Evolutionary conservation across 2,888 invertebrate species (phyloP).

Genomic region (Ditula angustiorana): DNA sequence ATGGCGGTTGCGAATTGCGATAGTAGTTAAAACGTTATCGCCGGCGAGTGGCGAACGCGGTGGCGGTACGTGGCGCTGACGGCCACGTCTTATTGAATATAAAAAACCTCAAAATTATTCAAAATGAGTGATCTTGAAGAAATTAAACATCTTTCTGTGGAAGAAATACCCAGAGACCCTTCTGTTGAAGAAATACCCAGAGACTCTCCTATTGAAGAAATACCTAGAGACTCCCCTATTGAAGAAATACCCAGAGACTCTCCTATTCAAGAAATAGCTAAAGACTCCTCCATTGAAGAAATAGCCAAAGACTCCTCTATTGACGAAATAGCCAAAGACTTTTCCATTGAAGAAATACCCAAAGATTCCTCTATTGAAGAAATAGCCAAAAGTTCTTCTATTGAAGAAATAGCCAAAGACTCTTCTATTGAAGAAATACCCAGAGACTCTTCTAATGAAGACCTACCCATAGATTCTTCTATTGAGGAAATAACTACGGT

Average conservation of each 20-base stretch:
- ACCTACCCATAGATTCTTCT: too few relatives aligned
- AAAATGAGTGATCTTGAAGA: slow-evolving; percentile 60
- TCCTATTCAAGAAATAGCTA: slow-evolving; percentile 47
- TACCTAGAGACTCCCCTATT: slow-evolving; percentile 41
- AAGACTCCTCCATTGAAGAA: slow-evolving; percentile 57
- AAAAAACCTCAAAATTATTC: slow-evolving; percentile 40
- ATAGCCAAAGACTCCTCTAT: slow-evolving; percentile 55
- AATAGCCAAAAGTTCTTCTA: too few relatives aligned
- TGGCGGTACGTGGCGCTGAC: slow-evolving; percentile 79
- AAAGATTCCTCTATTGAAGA: too few relatives aligned
- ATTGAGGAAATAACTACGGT: slow-evolving; percentile 58
- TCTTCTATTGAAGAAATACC: too few relatives aligned
- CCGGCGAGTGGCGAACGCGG: slow-evolving; percentile 56
- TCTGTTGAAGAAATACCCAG: slow-evolving; percentile 47
- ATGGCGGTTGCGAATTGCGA: slow-evolving; percentile 46
- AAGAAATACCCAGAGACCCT: slow-evolving; percentile 44
- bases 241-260: slow-evolving; percentile 46
- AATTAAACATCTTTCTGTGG: slow-evolving; percentile 49
- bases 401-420: too few relatives aligned
- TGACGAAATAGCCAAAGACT: slow-evolving; percentile 57
- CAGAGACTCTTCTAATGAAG: too few relatives aligned
- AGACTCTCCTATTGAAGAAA: slow-evolving; percentile 46
- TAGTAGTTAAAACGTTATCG: slow-evolving; percentile 67
- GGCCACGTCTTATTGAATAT: slow-evolving; percentile 44
- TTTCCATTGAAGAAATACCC: slow-evolving; percentile 46